Base-by-base conservation (phyloP, 2,113 vertebrate species). In the Progne subis region DNA sequence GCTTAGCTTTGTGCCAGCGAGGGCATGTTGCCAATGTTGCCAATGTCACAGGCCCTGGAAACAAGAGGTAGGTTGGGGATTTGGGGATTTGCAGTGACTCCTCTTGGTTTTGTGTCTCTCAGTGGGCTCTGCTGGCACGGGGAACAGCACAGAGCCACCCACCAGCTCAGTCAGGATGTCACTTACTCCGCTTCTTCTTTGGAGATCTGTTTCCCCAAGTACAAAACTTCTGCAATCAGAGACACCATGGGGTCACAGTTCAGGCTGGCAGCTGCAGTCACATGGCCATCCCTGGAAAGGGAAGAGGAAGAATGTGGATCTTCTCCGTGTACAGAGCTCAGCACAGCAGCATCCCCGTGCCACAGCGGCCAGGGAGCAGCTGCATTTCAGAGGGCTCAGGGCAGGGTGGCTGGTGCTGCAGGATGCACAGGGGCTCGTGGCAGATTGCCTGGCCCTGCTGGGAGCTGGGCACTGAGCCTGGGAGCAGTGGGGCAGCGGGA, bases 131-230 rank as follows among this genome's bases (percentile, higher is more conserved):
- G 47, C 63, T 43, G 34, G 11, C 4, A 0, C 1, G 6, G 63
- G 43, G 50, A 44, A 13, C 28, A 28, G 72, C 2, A 0, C 24
- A 25, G 65, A 78, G 64, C 37, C 5, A 1, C 82, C 53, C 81
- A 52, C 25, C 47, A 26, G 32, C 90, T 67, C 3, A 0, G 46
- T 9, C 69, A 75, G 72, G 32, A 39, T 32, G 34, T 32, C 86
- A 98, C 99, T 98, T 94, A 99, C 99, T 98, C 96, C 46, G 98
- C 98, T 91, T 99, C 98, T n/a, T 98, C 90, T 95, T 98, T 99
- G 46, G 98, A 98, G 87, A 99, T 96, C 53, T 52, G 80, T 78
- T 95, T 97, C n/a, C 99, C 98, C 1, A 84, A 84, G 20, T 96
- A 90, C 92, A 99, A 96, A 80, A 98, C 94, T 88, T 99, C 98